Evolutionary conservation across 2,888 invertebrate species (phyloP).

Genomic region (Hetaerina titia): DNA sequence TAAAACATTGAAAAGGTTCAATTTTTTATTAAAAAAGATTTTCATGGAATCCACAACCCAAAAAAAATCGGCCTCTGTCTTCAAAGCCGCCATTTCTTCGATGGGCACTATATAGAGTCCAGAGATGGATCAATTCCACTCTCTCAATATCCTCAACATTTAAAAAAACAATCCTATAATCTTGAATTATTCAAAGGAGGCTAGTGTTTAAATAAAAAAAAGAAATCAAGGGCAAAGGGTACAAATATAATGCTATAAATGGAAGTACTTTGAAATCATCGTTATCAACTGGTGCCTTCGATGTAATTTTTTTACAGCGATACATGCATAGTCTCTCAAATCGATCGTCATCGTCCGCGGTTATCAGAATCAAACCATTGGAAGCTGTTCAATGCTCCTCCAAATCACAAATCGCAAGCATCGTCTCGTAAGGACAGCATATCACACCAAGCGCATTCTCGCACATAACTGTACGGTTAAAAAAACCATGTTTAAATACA

Average conservation of each 20-base stretch:
- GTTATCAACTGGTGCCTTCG: background rate
- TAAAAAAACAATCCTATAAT: background rate
- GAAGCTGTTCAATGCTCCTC: background rate
- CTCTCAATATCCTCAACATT: background rate
- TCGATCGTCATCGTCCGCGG: background rate
- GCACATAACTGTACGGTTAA: too few relatives aligned
- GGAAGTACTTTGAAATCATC: background rate
- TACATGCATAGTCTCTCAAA: background rate
- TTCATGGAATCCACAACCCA: constrained; percentile 8
- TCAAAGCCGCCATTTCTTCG: background rate
- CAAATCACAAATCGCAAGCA: background rate
- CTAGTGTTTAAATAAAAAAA: constrained; percentile 20
- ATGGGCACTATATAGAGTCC: background rate
- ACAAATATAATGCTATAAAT: constrained; percentile 21
- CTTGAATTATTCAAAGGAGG: background rate
- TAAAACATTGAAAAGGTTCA: background rate
- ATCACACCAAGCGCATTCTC: too few relatives aligned
- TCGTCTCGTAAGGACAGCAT: background rate
- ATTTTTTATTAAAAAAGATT: background rate
- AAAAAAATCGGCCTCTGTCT: background rate
- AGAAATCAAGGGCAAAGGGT: background rate
- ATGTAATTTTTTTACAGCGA: background rate
- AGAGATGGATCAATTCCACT: background rate
- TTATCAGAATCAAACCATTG: background rate
- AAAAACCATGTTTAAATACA: background rate